phyloP scores from a whole-genome alignment of 2,113 vertebrate genomes.

The Microtus oregoni region DNA sequence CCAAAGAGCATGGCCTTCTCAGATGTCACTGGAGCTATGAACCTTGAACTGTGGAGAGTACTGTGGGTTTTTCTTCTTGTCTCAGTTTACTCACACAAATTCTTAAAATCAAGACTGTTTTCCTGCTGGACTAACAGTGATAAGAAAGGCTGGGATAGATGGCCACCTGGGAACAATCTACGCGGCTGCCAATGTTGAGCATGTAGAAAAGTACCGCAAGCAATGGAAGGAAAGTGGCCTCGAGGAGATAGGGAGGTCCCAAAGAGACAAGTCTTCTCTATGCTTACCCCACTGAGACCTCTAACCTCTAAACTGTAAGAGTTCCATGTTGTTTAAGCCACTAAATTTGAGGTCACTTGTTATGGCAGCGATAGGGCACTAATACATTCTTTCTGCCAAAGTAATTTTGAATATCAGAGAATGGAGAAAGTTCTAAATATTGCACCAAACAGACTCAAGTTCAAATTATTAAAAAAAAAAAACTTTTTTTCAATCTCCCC shows the following conservation, averaged over 20 bases:
- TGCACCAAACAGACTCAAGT: neutral
- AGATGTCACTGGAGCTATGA: neutral
- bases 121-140: neutral
- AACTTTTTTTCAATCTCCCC: neutral
- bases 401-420: conserved; percentile 19
- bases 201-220: neutral
- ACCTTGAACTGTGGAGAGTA: neutral
- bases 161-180: neutral
- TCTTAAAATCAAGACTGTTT: conserved; percentile 34
- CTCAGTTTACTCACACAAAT: neutral
- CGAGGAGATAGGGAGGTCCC: neutral
- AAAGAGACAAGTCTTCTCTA: neutral
- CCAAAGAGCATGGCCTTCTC: neutral
- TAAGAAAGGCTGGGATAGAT: neutral
- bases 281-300: neutral
- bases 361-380: neutral
- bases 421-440: conserved; percentile 28
- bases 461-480: conserved; percentile 27
- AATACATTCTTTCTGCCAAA: neutral
- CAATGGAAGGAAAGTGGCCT: neutral
- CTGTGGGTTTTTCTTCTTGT: neutral
- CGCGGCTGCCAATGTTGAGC: neutral
- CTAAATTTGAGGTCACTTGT: conserved; percentile 26
- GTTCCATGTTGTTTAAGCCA: conserved; percentile 37
- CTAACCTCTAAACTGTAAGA: neutral